Evolutionary conservation across 2,797 vertebrate species (phyloP).

Genomic region (Caiman crocodilus): DNA sequence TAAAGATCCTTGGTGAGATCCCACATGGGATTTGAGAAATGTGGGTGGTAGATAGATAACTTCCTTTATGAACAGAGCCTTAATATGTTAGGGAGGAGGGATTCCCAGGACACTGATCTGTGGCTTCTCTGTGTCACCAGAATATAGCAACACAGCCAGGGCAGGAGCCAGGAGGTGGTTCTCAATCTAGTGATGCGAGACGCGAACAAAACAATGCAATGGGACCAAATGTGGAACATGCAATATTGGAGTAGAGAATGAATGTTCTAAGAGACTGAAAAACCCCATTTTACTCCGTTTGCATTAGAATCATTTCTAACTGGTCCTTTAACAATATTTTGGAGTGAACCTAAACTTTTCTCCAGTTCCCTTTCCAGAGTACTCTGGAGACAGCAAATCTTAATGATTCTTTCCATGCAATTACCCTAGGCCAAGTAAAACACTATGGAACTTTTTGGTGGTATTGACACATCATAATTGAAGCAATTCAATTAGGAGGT

Average conservation of each 20-base stretch:
- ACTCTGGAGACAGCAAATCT: constrained; percentile 75
- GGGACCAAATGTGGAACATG: neutral
- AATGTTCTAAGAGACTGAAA: neutral
- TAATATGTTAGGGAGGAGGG: constrained; percentile 57
- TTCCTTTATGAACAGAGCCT: constrained; percentile 62
- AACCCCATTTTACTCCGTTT: neutral
- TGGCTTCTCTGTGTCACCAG: constrained; percentile 37
- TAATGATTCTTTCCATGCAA: constrained; percentile 80
- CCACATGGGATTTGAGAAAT: constrained; percentile 15
- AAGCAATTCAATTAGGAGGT: constrained; percentile 79
- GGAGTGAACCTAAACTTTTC: neutral
- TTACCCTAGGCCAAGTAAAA: constrained; percentile 84
- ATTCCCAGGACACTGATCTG: constrained; percentile 54
- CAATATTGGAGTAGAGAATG: neutral
- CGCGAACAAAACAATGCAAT: neutral
- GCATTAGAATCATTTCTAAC: constrained; percentile 1
- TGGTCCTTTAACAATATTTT: neutral
- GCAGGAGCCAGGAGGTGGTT: constrained; percentile 17
- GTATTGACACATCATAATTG: constrained; percentile 75
- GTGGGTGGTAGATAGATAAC: constrained; percentile 58
- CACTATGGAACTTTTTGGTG: constrained; percentile 34
- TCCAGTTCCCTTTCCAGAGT: constrained; percentile 11
- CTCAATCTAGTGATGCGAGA: neutral
- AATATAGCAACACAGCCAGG: neutral
- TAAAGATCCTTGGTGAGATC: constrained; percentile 35